A percentile compares a stretch with the other conserved stretches of the same genome.
These are phyloP conservation scores for Byasa hedistus DNA, from an alignment of 2,888 invertebrate species.

Conservation along the genomic window DNA sequence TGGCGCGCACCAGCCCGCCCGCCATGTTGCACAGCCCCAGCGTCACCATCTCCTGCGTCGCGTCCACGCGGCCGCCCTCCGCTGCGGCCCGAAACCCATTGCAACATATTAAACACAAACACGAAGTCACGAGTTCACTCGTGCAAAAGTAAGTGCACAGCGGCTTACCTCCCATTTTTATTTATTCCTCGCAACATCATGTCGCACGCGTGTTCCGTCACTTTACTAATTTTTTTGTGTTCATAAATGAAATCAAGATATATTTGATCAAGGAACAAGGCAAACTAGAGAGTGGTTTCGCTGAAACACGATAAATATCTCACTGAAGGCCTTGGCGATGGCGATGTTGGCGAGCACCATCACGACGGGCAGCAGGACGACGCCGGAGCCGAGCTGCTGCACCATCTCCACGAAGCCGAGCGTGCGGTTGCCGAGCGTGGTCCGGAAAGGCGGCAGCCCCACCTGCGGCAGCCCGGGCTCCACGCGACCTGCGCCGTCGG, in stretches of 20 bases:
- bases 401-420: constrained; percentile 84
- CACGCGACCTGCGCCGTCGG: constrained; percentile 74
- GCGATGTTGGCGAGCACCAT: constrained; percentile 95
- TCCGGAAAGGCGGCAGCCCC: constrained; percentile 83
- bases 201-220: too few species aligned
- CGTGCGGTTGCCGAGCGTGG: constrained; percentile 80
- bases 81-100: constrained; percentile 65
- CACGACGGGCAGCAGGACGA: constrained; percentile 90
- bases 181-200: too few species aligned
- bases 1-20: constrained; percentile 90
- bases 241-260: too few species aligned
- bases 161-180: too few species aligned
- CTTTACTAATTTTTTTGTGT: too few species aligned
- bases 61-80: constrained; percentile 85
- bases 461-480: constrained; percentile 85
- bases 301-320: not conserved
- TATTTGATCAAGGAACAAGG: too few species aligned
- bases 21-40: constrained; percentile 90
- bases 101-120: too few species aligned
- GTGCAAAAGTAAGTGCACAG: too few species aligned
- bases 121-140: not conserved
- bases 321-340: constrained; percentile 96
- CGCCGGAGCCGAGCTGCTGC: constrained; percentile 85
- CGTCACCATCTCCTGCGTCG: constrained; percentile 95
- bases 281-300: too few species aligned